phyloP scores from a whole-genome alignment of 2,113 vertebrate species.

The Amblyopsis rosae region DNA sequence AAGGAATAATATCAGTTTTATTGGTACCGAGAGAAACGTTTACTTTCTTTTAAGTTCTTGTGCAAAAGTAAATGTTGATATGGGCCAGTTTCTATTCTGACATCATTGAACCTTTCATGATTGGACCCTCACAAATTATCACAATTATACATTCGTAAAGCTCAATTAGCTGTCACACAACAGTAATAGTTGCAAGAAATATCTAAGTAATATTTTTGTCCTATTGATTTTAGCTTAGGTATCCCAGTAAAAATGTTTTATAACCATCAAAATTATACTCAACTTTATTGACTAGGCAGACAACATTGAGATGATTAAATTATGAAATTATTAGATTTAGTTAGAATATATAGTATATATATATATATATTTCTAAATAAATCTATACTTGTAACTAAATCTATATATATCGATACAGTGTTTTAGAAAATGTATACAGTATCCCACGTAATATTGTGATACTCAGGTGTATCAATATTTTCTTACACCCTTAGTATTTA shows the following conservation, averaged over 20 bases:
- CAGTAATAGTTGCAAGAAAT: neutral
- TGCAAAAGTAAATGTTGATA: conserved; percentile 71
- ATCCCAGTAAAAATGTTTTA: too few relatives aligned
- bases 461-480: too few relatives aligned
- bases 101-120: conserved; percentile 64
- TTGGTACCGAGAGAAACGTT: neutral
- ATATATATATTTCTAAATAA: too few relatives aligned
- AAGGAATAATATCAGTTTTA: neutral
- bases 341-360: too few relatives aligned
- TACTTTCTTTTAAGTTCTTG: conserved; percentile 41
- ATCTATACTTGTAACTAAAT: too few relatives aligned
- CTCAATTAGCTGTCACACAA: conserved; percentile 7
- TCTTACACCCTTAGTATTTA: too few relatives aligned
- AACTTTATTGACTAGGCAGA: neutral
- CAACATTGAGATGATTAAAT: neutral
- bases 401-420: too few relatives aligned
- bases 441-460: too few relatives aligned
- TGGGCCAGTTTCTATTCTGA: conserved; percentile 54
- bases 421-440: too few relatives aligned
- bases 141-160: neutral
- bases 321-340: too few relatives aligned
- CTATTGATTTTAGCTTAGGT: neutral
- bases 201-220: neutral
- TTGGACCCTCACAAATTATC: conserved; percentile 25
- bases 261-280: neutral